Base-by-base conservation (phyloP, 2,888 invertebrate genomes). In the Venusia cambrica region DNA sequence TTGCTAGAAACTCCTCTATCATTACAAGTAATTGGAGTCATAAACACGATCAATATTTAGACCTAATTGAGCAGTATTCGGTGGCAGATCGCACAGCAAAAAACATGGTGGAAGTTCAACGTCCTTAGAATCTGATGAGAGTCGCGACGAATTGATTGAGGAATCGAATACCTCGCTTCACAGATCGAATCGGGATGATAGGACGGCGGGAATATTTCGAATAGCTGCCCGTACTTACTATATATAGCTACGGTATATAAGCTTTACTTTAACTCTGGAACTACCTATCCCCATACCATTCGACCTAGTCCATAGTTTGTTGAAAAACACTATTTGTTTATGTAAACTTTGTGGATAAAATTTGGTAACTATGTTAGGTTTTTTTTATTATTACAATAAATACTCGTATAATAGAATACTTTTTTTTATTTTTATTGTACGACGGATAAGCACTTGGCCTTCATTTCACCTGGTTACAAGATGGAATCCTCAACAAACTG, bases 131-230 rank as follows among this genome's bases (percentile, higher is more conserved):
- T 33, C 20, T 1, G 22, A 28, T 30, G 53, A 57, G 48, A 54
- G 56, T 67, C 68, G 63, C 45, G 45, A 66, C 77, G 77, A 77
- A 79, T 78, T 66, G 72, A 77, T 81, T 75, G 71, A 54, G 59
- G 69, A 65, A 72, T 75, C 75, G 73, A 77, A 79, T 77, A 71
- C 65, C 61, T 54, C 48, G 54, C 47, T 51, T 57, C 57, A 55
- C 57, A 60, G 61, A 63, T 65, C 65, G 62, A 66, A 62, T 68
- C 61, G 65, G 49, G 60, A 64, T 63, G 43, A 47, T 45, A 45
- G 38, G 40, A 41, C 25, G 35, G 18, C 31, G 31, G 36, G 37
- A 32, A 38, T 45, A 28, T 27, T 47, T 45, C 38, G 33, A 48
- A 51, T 51, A 44, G 35, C 35, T 36, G 16, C 3, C 16, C 21